Percentiles rank a stretch among this genome's conserved stretches.
Conservation (phyloP, 2,113 vertebrate genomes). For the Physeter macrocephalus region DNA sequence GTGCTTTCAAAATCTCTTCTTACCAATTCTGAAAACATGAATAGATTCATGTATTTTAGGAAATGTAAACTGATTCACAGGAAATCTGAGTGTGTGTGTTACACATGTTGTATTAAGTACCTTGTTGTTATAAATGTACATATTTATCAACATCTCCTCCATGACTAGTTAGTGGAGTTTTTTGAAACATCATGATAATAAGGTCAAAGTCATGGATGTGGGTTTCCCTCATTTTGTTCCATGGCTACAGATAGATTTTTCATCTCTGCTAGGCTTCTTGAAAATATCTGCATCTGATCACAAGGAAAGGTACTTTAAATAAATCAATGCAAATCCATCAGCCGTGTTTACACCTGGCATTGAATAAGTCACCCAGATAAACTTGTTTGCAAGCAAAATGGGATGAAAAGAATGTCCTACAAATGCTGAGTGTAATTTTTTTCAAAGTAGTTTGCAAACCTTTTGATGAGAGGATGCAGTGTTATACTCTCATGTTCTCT, state of each 20-base stretch:
- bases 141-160: not conserved
- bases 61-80: not conserved
- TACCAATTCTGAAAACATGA: not conserved
- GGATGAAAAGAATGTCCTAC: constrained; percentile 13
- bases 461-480: not conserved
- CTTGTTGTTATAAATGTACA: not conserved
- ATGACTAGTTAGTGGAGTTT: not conserved
- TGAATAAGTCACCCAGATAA: constrained; percentile 10
- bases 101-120: not conserved
- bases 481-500: not conserved
- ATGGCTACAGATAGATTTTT: constrained; percentile 3
- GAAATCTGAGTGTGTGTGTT: not conserved
- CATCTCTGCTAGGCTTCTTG: not conserved
- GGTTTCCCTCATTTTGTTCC: not conserved
- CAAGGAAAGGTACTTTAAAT: constrained; percentile 24
- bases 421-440: not conserved
- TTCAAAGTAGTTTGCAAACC: not conserved
- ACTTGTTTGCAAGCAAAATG: constrained; percentile 53
- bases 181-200: not conserved
- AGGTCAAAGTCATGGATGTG: not conserved
- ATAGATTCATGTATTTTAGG: not conserved
- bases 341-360: not conserved
- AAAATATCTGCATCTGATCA: constrained; percentile 31
- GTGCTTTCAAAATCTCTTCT: not conserved
- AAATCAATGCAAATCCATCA: constrained; percentile 49